phyloP scores from a whole-genome alignment of 2,797 vertebrate genomes.

The Hydrolagus colliei region DNA sequence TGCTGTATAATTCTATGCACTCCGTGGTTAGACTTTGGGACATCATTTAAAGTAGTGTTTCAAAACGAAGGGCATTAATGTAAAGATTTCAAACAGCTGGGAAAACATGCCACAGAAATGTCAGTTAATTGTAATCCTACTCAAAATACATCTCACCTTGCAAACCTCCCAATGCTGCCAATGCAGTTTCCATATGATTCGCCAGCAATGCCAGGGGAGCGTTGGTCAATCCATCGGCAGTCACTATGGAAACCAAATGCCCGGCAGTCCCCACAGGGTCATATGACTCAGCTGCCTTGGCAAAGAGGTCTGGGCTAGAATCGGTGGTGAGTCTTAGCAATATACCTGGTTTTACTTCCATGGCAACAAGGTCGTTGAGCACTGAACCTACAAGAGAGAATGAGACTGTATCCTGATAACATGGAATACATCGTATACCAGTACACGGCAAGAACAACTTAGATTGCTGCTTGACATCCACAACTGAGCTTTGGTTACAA shows the following conservation, averaged over 20 bases:
- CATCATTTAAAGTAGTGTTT: no score
- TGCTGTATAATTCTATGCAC: no score
- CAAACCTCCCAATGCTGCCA: conserved; percentile 53
- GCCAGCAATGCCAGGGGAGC: conserved; percentile 60
- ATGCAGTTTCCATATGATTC: conserved; percentile 63
- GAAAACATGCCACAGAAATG: not conserved
- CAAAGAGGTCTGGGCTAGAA: conserved; percentile 57
- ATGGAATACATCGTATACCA: no score
- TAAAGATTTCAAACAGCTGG: no score
- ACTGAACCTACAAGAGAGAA: conserved; percentile 39
- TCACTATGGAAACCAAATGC: conserved; percentile 64
- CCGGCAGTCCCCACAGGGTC: conserved; percentile 57
- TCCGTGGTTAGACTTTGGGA: no score
- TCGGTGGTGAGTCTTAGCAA: conserved; percentile 57
- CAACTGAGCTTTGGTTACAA: not conserved
- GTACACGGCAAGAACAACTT: no score
- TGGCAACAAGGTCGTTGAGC: conserved; percentile 53
- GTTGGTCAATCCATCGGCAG: conserved; percentile 56
- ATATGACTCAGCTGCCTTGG: conserved; percentile 43
- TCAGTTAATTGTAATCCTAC: not conserved
- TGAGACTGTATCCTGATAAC: not conserved
- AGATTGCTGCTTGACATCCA: not conserved
- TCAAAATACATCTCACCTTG: conserved; percentile 47
- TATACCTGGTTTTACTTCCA: conserved; percentile 58
- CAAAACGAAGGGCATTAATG: no score